Base-by-base conservation (phyloP, 2,888 invertebrate genomes). In the Drosophila borealis region DNA sequence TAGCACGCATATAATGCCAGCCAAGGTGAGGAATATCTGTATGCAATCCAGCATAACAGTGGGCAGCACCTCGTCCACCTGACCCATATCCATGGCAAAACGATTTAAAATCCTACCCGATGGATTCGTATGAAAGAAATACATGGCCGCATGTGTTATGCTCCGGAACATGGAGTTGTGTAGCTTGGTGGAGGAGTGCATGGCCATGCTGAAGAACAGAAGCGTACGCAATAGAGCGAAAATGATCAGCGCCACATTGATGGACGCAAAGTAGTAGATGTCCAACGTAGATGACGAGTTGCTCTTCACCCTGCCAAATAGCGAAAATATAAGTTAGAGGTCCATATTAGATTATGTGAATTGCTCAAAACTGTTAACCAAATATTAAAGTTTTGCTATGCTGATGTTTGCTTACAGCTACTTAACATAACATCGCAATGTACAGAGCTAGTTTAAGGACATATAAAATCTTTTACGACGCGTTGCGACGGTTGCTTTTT, bases 121-220 rank as follows among this genome's bases (percentile, higher is more conserved):
- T 0, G 97, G 96, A 92, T 98, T 98, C 1, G 95, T 94, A 90
- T 97, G 97, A 93, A 98, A 98, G 93, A 98, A 98, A 34, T 95
- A 93, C 94, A 97, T 96, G 0, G 96, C 95, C 0, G 97, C 96
- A 42, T 95, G 94, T 2, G 96, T 95, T 17, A 98, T 94, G 19
- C 95, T 93, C 10, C 93, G 91, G 91, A 98, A 97, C 97, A 98
- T 98, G 9, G 92, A 93, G 91, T 96, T 95, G 93, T 98, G 98
- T 0, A 98, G 93, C 13, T 93, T 94, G 1, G 94, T 95, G 0
- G 98, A 97, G 0, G 97, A 96, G 37, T 93, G 94, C 94, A 97
- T 96, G 87, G 92, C 94, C 93, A 94, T 88, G 61, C 90, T 90
- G 75, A 94, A 95, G 89, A 94, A 94, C 1, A 93, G 73, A 29